Conservation (phyloP, 30 jellyfish, hydroid and myxozoan genomes). For the Mastigias papua region DNA sequence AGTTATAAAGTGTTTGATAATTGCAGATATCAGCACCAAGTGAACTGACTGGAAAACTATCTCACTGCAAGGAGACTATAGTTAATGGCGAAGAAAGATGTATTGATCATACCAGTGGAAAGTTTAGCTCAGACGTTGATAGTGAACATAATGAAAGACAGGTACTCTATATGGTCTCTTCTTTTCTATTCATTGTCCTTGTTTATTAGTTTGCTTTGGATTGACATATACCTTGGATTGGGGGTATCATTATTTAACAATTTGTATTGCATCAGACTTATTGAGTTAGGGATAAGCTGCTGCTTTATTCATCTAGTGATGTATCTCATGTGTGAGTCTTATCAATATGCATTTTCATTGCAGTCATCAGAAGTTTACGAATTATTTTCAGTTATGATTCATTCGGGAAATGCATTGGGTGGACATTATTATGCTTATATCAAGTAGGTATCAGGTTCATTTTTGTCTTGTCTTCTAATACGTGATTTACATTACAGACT, state of each 20-base stretch:
- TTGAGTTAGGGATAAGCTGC: too few species aligned
- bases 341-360: too few species aligned
- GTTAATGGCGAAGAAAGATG: background rate
- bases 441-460: constrained; percentile 64
- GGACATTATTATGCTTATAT: constrained; percentile 98
- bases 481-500: too few species aligned
- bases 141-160: constrained; percentile 3
- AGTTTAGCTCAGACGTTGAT: background rate
- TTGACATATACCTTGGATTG: too few species aligned
- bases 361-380: constrained; percentile 75
- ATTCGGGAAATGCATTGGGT: constrained; percentile 97
- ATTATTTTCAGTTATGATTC: constrained; percentile 89
- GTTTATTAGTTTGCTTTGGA: too few species aligned
- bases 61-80: background rate
- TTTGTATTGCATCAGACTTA: too few species aligned
- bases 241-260: too few species aligned
- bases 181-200: too few species aligned
- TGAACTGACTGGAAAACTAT: background rate
- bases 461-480: too few species aligned
- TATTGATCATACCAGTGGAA: background rate
- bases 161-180: too few species aligned
- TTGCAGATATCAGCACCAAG: background rate
- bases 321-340: background rate
- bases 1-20: background rate
- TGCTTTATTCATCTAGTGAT: background rate